These are phyloP conservation scores for Leucoraja erinaceus DNA, from an alignment of 2,113 vertebrate genomes.

Conservation along the genomic window DNA sequence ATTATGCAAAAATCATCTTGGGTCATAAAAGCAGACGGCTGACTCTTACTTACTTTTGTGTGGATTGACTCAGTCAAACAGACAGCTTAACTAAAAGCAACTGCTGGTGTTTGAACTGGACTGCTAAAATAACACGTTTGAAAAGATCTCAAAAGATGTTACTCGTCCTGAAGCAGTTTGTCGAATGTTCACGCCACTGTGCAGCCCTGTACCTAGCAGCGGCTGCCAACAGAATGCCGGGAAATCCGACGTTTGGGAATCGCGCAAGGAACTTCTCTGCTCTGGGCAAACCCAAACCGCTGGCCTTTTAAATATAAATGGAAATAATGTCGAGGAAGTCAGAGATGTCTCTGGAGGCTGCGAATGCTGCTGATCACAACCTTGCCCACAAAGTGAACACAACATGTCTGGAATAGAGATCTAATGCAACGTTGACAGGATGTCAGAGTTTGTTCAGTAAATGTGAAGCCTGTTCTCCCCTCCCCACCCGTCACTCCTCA, in stretches of 20 bases:
- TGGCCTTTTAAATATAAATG: conserved; percentile 70
- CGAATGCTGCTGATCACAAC: conserved; percentile 50
- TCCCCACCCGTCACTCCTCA: too few relatives aligned
- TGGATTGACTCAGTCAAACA: conserved; percentile 48
- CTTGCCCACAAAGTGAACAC: conserved; percentile 46
- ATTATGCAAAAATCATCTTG: conserved; percentile 3
- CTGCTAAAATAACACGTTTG: conserved; percentile 47
- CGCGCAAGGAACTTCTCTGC: conserved; percentile 40
- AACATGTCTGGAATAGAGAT: conserved; percentile 62
- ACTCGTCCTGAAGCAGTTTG: conserved; percentile 47
- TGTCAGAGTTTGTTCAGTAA: conserved; percentile 62
- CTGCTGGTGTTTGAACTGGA: conserved; percentile 44
- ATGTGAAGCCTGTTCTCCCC: not conserved
- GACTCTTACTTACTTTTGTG: conserved; percentile 42
- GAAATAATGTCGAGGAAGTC: conserved; percentile 65
- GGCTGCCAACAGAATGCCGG: conserved; percentile 43
- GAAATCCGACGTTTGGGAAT: conserved; percentile 48
- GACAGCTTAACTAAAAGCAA: conserved; percentile 48
- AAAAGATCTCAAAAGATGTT: conserved; percentile 41
- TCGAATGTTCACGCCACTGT: conserved; percentile 46
- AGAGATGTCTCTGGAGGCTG: conserved; percentile 58
- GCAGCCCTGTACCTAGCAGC: conserved; percentile 49
- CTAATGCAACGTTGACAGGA: conserved; percentile 62
- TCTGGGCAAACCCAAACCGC: conserved; percentile 50
- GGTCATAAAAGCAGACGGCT: conserved; percentile 39